Percentiles rank a stretch among this genome's conserved stretches.
Conservation (phyloP, 2,113 vertebrate species). For the Cygnus buccinator region DNA sequence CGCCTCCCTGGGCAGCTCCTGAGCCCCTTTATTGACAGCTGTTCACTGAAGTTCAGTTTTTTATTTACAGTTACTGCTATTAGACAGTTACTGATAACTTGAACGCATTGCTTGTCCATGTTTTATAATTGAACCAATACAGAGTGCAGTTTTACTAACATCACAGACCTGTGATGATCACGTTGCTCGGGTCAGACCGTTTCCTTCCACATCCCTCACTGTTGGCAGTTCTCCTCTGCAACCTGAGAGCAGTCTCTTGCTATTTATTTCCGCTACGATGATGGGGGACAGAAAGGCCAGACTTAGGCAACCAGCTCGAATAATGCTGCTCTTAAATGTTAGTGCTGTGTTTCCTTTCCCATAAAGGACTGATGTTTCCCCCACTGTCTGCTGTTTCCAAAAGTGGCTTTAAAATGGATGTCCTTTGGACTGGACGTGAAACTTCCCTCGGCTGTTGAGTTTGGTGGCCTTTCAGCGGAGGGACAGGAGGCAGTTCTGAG, state of each 20-base stretch:
- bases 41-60: not conserved
- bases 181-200: not conserved
- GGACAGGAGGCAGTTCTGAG: not conserved
- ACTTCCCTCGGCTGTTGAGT: not conserved
- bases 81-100: not conserved
- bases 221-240: not conserved
- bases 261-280: rapidly evolving
- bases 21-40: not conserved
- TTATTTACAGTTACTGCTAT: not conserved
- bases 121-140: not conserved
- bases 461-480: rapidly evolving
- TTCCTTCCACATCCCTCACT: not conserved
- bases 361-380: not conserved
- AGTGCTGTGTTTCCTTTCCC: not conserved
- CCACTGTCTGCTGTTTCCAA: not conserved
- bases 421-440: not conserved
- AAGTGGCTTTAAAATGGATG: not conserved
- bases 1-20: not conserved
- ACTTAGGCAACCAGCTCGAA: not conserved
- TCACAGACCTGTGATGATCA: rapidly evolving
- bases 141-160: not conserved
- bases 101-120: not conserved
- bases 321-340: not conserved
- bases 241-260: not conserved
- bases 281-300: rapidly evolving